Percentiles rank a stretch among this genome's conserved stretches.
Conservation (phyloP, 2,888 invertebrate species). For the Unio delphinus region DNA sequence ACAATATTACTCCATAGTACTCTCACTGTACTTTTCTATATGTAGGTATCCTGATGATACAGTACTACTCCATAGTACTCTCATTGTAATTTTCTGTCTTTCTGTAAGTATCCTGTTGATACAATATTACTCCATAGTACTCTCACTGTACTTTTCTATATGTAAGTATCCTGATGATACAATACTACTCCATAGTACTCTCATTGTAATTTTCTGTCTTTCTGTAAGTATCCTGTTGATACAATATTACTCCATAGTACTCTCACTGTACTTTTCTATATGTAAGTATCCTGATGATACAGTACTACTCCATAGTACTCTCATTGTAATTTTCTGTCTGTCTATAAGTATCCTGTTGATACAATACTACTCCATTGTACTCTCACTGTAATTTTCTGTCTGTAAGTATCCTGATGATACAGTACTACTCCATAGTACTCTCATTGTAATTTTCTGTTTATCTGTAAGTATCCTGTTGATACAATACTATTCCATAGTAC, state of each 20-base stretch:
- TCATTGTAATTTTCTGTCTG: slow-evolving; percentile 73
- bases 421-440: too few relatives aligned
- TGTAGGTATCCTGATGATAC: slow-evolving; percentile 75
- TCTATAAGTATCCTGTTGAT: slow-evolving; percentile 77
- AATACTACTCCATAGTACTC: too few relatives aligned
- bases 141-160: slow-evolving; percentile 74
- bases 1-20: too few relatives aligned
- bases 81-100: slow-evolving; percentile 82
- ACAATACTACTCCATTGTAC: too few relatives aligned
- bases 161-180: slow-evolving; percentile 75
- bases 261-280: slow-evolving; percentile 81
- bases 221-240: slow-evolving; percentile 77
- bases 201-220: slow-evolving; percentile 82
- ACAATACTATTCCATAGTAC: too few relatives aligned
- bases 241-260: too few relatives aligned
- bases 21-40: slow-evolving; percentile 74
- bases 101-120: slow-evolving; percentile 77
- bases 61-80: too few relatives aligned
- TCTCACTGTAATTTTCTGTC: slow-evolving; percentile 74
- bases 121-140: too few relatives aligned
- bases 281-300: slow-evolving; percentile 75
- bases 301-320: too few relatives aligned
- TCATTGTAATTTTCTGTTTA: slow-evolving; percentile 82
- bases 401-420: slow-evolving; percentile 75
- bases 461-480: slow-evolving; percentile 76